Conservation (phyloP, 64 coral and sea anemone species). For the Hydrozoanthus tunicans region DNA sequence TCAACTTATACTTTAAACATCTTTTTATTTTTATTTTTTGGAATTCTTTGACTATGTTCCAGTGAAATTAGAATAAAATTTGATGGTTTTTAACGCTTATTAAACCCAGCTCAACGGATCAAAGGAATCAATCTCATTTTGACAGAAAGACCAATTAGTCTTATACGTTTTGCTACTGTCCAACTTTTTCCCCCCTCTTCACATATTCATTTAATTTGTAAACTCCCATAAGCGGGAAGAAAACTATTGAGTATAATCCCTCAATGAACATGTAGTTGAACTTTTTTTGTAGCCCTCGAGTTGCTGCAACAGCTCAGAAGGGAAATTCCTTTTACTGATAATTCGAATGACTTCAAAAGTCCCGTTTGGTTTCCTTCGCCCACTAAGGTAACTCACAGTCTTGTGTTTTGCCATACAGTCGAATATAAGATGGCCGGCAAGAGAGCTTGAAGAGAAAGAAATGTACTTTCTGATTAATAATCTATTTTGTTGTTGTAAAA, state of each 20-base stretch:
- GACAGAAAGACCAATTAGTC: no score
- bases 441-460: conserved; percentile 7
- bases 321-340: conserved; percentile 33
- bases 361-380: conserved; percentile 26
- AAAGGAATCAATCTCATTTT: no score
- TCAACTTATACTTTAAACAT: no score
- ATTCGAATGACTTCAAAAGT: conserved; percentile 43
- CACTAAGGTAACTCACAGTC: conserved; percentile 10
- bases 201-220: neutral
- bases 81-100: no score
- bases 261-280: conserved; percentile 9
- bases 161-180: no score
- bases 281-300: conserved; percentile 22
- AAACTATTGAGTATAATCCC: neutral
- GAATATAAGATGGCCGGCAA: conserved; percentile 48
- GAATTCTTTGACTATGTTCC: no score
- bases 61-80: no score
- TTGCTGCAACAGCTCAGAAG: neutral
- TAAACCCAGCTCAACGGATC: no score
- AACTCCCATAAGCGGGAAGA: neutral
- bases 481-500: no score
- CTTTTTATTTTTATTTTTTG: no score
- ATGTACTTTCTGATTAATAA: neutral
- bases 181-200: no score
- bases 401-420: conserved; percentile 44